Base-by-base conservation (phyloP, 2,888 invertebrate species). In the Ornithoptera alexandrae region DNA sequence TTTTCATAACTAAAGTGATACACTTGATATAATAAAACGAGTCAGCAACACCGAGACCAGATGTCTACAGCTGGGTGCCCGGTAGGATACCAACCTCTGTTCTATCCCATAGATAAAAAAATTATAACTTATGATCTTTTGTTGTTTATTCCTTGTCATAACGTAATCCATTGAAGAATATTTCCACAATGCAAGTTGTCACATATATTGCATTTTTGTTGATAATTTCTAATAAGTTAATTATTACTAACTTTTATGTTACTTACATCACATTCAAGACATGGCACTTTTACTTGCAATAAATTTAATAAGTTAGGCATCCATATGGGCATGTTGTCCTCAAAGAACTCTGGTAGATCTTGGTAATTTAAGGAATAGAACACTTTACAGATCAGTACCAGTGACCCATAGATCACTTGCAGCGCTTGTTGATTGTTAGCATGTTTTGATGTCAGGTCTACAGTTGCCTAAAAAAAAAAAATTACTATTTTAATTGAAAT, bases 331-430 rank as follows among this genome's bases (percentile, higher is more conserved):
- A 99, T 98, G 85, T 99, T 98, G 84, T 99, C 99, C 88, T 99
- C 99, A 85, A 99, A 99, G 92, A 97, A 99, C 90, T 99, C 99
- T 0, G 99, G 99, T 76, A 99, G 91, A 88, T 99, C 99, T 94
- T 99, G 99, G 75, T 96, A 97, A 88, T 99, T 99, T 24, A 99
- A 94, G 0, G 99, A 99, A 88, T 98, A 98, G 93, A 99, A 99
- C 65, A 99, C 97, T 89, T 99, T 98, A 80, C 97, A 96, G 70
- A 98, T 96, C 39, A 98, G 93, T 30, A 97, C 95, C 53, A 99
- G 90, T 0, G 98, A 98, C 68, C 96, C 96, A 80, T 98, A 98
- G 75, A 99, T 97, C 6, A 98, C 94, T 84, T 95, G 95, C 53
- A 98, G 90, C 0, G 97, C 97, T 80, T 95, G 95, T 0, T 94